Percentiles rank a stretch among this genome's conserved stretches.
Evolutionary conservation across 2,888 invertebrate species (phyloP).

Genomic region (Drosophila quasianomalipes): DNA sequence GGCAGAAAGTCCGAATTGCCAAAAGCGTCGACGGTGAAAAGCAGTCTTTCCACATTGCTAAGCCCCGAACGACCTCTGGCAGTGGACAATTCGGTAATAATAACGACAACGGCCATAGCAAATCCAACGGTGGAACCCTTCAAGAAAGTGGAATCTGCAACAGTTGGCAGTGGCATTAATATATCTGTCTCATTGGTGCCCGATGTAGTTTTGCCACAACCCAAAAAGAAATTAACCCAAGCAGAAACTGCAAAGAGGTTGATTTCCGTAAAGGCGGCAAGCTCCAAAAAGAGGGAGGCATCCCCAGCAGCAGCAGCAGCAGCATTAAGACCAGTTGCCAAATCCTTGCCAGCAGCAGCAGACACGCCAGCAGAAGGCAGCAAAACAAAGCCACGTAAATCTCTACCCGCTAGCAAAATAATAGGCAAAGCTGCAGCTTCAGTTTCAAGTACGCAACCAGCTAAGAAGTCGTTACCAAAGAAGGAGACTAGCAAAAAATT

Average conservation of each 20-base stretch:
- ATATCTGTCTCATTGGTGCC: constrained; percentile 48
- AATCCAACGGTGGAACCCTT: constrained; percentile 10
- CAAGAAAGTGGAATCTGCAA: constrained; percentile 11
- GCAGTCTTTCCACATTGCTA: constrained; percentile 25
- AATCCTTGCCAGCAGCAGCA: background rate
- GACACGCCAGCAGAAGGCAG: background rate
- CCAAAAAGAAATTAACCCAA: constrained; percentile 26
- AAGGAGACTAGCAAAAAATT: background rate
- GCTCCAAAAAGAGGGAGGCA: background rate
- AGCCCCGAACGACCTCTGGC: background rate
- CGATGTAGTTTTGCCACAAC: constrained; percentile 1
- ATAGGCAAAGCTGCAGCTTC: background rate
- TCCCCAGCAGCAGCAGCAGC: background rate
- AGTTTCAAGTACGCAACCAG: background rate
- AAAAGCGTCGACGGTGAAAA: constrained; percentile 13
- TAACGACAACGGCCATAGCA: constrained; percentile 28
- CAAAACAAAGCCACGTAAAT: constrained; percentile 11
- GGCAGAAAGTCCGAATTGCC: constrained; percentile 4
- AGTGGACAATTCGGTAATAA: constrained; percentile 45
- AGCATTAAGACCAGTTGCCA: background rate
- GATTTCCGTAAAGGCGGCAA: background rate
- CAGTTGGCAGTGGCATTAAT: constrained; percentile 35
- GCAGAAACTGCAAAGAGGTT: constrained; percentile 30
- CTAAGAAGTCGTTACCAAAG: background rate
- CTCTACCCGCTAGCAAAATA: constrained; percentile 1